Evolutionary conservation across 2,113 vertebrate genomes (phyloP).

Genomic region (Amphiprion percula): DNA sequence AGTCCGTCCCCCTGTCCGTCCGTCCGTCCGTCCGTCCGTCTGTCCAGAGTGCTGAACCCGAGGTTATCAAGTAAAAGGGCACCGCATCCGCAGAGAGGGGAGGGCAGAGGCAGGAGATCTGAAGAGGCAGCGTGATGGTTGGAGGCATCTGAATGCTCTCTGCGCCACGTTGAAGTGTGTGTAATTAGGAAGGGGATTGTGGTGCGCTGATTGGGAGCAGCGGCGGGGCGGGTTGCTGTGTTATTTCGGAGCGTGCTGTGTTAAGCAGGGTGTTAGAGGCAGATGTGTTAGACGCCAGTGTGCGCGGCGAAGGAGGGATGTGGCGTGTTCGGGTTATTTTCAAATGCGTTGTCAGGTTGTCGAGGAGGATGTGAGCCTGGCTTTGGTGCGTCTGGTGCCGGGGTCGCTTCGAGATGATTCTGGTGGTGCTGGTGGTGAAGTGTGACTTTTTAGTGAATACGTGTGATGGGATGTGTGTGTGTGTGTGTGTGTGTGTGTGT

Average conservation of each 20-base stretch:
- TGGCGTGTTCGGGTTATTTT: slow-evolving; percentile 64
- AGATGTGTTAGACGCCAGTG: slow-evolving; percentile 63
- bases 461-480: slow-evolving; percentile 41
- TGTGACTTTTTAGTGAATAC: slow-evolving; percentile 47
- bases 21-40: slow-evolving; percentile 19
- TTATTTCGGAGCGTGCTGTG: slow-evolving; percentile 68
- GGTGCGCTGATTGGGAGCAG: slow-evolving; percentile 65
- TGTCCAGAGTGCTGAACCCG: slow-evolving; percentile 45
- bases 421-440: slow-evolving; percentile 50
- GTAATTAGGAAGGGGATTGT: slow-evolving; percentile 61
- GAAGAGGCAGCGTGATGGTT: slow-evolving; percentile 32
- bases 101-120: slow-evolving; percentile 31
- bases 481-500: too few relatives aligned
- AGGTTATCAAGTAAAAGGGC: slow-evolving; percentile 63
- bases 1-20: slow-evolving; percentile 3
- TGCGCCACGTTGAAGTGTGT: slow-evolving; percentile 53
- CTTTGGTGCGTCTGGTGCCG: slow-evolving; percentile 32
- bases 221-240: slow-evolving; percentile 56
- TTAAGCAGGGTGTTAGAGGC: slow-evolving; percentile 70
- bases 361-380: slow-evolving; percentile 54
- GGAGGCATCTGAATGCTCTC: slow-evolving; percentile 48
- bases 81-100: slow-evolving; percentile 38
- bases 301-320: slow-evolving; percentile 10
- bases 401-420: slow-evolving; percentile 48
- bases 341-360: slow-evolving; percentile 48